Base-by-base conservation (phyloP, 2,888 invertebrate genomes). In the Hetaerina titia region DNA sequence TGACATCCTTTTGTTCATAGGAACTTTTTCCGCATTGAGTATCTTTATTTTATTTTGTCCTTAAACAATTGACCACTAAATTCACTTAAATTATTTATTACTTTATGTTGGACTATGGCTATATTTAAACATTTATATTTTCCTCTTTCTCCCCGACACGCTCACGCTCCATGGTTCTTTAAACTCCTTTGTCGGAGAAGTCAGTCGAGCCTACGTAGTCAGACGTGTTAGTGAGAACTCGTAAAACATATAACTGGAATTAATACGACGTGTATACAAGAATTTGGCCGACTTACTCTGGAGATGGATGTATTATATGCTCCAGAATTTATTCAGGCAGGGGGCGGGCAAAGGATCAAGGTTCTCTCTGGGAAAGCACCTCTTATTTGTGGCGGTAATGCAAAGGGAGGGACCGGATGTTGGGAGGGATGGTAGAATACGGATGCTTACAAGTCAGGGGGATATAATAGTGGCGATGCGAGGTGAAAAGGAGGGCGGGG, bases 231-330 rank as follows among this genome's bases (percentile, higher is more conserved):
- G 81, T 4, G 81, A 81, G 15, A 0, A 1, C 22, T 81, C 81
- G 81, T 13, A 11, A 31, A 81, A 81, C 31, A 31, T 31, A 81
- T 6, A 81, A 22, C 81, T 5, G 81, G 81, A 31, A 81, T 81
- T 81, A 81, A 81, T 81, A 11, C 31, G 81, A 81, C 81, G 31
- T 31, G 31, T 81, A 25, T 81, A 31, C 31, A 25, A 13, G 25
- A 81, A 81, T 81, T 81, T n/a, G 81, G 31, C 81, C 81, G 25
- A 81, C 81, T 81, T 81, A 31, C 81, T 81, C 69, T 5, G n/a
- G n/a, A n/a, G 81, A 31, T 31, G 31, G 69, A 8, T 11, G 81
- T 31, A 81, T 25, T 81, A 31, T 31, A 81, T 81, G 25, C 31
- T 81, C 81, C 6, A 31, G 81, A 81, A 81, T 81, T 31, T 81